These are phyloP conservation scores for Psittacula cyanocephala DNA, from an alignment of 2,113 vertebrate species.

Conservation along the genomic window DNA sequence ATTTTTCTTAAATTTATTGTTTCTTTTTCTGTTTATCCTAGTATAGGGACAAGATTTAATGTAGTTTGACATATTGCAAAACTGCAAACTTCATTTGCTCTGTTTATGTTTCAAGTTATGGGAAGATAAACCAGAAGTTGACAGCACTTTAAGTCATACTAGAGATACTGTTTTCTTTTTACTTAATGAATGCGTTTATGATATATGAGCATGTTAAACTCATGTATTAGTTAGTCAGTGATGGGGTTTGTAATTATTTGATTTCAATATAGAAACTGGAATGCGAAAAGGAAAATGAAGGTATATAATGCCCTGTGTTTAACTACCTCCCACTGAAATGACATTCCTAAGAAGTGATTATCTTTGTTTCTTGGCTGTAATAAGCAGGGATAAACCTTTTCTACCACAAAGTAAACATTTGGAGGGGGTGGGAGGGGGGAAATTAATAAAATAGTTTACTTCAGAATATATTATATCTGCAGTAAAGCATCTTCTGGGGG, in stretches of 20 bases:
- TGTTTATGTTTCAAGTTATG: neutral
- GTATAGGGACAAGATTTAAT: rapidly evolving
- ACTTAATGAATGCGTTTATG: neutral
- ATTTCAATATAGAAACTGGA: neutral
- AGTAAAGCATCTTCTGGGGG: neutral
- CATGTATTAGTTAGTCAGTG: neutral
- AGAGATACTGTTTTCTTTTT: neutral
- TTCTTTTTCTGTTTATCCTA: neutral
- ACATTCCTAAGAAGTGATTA: neutral
- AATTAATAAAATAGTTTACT: neutral
- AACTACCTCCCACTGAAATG: neutral
- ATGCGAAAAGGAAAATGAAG: neutral
- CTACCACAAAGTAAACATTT: neutral
- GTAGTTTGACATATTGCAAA: neutral
- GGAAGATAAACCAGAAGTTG: neutral
- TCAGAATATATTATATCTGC: neutral
- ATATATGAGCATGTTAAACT: neutral
- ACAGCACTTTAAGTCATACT: neutral
- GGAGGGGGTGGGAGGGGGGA: rapidly evolving
- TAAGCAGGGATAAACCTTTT: neutral
- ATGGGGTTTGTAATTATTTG: neutral
- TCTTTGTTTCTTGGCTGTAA: neutral
- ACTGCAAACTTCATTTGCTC: neutral
- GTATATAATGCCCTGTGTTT: neutral
- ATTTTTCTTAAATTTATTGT: neutral